These are phyloP conservation scores for Oligia fasciuncula DNA, from an alignment of 2,888 invertebrate species.

Conservation along the genomic window DNA sequence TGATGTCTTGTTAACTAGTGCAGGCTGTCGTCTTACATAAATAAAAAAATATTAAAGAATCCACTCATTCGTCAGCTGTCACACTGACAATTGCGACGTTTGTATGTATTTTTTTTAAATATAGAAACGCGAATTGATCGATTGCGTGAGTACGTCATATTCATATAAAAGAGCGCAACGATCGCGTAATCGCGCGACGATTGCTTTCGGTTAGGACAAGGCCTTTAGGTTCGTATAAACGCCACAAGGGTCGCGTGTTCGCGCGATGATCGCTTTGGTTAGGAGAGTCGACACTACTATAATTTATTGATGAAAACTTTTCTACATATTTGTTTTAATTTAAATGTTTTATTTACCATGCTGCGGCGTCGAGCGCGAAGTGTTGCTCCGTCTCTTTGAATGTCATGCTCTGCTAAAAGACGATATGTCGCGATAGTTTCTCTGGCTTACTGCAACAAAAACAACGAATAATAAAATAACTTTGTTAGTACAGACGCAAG, in stretches of 20 bases:
- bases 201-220: not conserved
- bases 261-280: not conserved
- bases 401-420: conserved; percentile 86
- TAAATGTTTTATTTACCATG: conserved; percentile 75
- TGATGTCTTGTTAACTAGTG: not conserved
- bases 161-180: not conserved
- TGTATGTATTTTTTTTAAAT: not conserved
- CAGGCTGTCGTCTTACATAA: not conserved
- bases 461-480: not conserved
- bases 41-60: not conserved
- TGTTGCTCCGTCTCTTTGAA: conserved; percentile 82
- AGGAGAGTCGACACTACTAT: not conserved
- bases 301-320: not conserved
- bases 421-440: conserved; percentile 82
- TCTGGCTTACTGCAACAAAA: conserved; percentile 83
- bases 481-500: not conserved
- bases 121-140: not conserved
- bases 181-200: not conserved
- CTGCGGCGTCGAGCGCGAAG: conserved; percentile 79
- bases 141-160: not conserved
- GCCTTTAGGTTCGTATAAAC: not conserved
- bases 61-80: too few relatives aligned
- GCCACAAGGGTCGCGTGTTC: not conserved
- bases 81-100: not conserved
- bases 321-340: not conserved